Percentiles rank a stretch among this genome's conserved stretches.
Conservation (phyloP, 1,140 invertebrate species). For the Rhysida immarginata region DNA sequence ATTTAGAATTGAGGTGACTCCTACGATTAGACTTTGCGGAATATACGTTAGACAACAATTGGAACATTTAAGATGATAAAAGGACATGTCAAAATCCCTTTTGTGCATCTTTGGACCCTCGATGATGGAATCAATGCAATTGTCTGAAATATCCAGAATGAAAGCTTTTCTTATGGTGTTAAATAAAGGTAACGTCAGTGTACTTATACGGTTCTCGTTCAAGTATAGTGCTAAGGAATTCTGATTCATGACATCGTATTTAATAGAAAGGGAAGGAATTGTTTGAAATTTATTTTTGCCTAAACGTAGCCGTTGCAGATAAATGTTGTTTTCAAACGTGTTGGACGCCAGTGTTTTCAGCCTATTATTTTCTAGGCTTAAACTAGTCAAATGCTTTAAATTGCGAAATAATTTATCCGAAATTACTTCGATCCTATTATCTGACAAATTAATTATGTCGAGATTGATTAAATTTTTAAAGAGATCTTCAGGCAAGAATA, state of each 20-base stretch:
- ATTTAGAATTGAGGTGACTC: too few species aligned
- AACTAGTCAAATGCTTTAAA: background rate
- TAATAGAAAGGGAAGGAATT: background rate
- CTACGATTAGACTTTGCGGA: too few species aligned
- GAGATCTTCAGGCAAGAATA: background rate
- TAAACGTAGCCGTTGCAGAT: background rate
- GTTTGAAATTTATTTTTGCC: background rate
- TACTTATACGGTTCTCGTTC: too few species aligned
- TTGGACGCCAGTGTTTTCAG: background rate
- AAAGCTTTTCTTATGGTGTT: too few species aligned
- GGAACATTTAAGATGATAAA: too few species aligned
- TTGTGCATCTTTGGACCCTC: too few species aligned
- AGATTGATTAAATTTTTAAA: background rate
- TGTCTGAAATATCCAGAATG: too few species aligned
- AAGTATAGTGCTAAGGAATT: background rate
- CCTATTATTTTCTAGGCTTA: background rate
- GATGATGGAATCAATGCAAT: too few species aligned
- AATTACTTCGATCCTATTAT: background rate
- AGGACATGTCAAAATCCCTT: too few species aligned
- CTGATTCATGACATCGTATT: background rate
- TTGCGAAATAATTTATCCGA: background rate
- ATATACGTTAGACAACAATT: too few species aligned
- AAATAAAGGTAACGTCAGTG: too few species aligned
- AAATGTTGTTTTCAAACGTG: background rate
- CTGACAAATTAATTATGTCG: background rate